Evolutionary conservation across 2,888 invertebrate species (phyloP).

Genomic region (Yponomeuta evonymella): DNA sequence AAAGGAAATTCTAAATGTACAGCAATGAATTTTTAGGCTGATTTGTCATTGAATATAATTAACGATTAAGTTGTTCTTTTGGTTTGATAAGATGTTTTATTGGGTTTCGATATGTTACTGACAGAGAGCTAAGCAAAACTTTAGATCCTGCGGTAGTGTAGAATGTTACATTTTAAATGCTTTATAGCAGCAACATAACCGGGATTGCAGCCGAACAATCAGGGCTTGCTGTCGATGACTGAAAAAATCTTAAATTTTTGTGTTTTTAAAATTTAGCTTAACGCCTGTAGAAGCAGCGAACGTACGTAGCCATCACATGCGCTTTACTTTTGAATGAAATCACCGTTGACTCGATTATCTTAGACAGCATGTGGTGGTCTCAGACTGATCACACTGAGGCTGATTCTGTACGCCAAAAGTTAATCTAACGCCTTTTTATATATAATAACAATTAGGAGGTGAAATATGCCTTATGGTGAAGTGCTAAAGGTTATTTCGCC

Average conservation of each 20-base stretch:
- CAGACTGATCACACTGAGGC: neutral
- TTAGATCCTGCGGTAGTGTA: neutral
- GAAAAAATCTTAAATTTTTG: neutral
- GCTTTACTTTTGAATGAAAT: neutral
- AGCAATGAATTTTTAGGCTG: conserved; percentile 48
- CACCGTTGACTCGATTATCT: neutral
- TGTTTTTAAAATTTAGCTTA: neutral
- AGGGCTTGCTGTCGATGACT: neutral
- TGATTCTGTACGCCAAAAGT: too few species aligned
- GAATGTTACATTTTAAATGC: too few species aligned
- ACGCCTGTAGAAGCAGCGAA: neutral
- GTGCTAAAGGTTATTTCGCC: too few species aligned
- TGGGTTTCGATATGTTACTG: conserved; percentile 32
- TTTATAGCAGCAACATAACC: too few species aligned
- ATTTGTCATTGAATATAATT: conserved; percentile 41
- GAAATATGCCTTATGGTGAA: too few species aligned
- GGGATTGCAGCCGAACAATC: neutral
- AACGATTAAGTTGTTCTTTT: conserved; percentile 48
- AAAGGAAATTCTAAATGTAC: conserved; percentile 38
- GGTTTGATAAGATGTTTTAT: conserved; percentile 42
- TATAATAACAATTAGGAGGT: too few species aligned
- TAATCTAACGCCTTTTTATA: too few species aligned
- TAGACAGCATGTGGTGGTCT: neutral
- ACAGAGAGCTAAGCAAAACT: conserved; percentile 26
- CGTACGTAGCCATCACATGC: neutral